Evolutionary conservation across 2,888 invertebrate genomes (phyloP).

Genomic region (Diadromus collaris): DNA sequence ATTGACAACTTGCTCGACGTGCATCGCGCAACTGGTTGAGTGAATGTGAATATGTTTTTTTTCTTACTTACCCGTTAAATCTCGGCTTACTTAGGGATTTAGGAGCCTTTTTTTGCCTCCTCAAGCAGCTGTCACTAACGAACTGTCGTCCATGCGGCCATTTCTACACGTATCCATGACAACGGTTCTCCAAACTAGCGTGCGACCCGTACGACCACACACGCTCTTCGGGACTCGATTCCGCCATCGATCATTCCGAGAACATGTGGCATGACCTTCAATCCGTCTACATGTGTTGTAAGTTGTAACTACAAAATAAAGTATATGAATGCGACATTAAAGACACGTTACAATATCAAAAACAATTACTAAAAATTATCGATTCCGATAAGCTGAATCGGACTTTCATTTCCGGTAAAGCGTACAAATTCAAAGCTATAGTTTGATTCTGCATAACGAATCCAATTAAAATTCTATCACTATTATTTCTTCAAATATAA

Average conservation of each 20-base stretch:
- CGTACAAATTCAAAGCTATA: not conserved
- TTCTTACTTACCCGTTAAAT: slow-evolving; percentile 59
- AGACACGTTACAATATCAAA: not conserved
- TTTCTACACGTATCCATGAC: slow-evolving; percentile 72
- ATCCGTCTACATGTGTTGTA: slow-evolving; percentile 5
- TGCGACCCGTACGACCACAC: slow-evolving; percentile 10
- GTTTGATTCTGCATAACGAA: not conserved
- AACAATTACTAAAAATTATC: not conserved
- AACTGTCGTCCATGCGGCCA: slow-evolving; percentile 73
- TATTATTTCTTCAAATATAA: not conserved
- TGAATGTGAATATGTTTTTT: not conserved
- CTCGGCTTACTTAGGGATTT: slow-evolving; percentile 53
- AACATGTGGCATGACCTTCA: slow-evolving; percentile 24
- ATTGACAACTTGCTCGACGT: not conserved
- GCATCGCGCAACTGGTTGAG: not conserved
- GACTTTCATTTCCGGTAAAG: not conserved
- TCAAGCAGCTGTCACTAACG: slow-evolving; percentile 70
- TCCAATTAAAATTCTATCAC: not conserved
- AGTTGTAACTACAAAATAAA: not conserved
- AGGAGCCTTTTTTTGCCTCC: slow-evolving; percentile 59
- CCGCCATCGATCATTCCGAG: slow-evolving; percentile 47
- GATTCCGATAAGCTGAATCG: not conserved
- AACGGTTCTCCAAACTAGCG: slow-evolving; percentile 69
- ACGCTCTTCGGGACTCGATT: slow-evolving; percentile 21
- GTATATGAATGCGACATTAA: not conserved